Conservation (phyloP, 1,140 invertebrate genomes). For the Harlomillsia oculata region DNA sequence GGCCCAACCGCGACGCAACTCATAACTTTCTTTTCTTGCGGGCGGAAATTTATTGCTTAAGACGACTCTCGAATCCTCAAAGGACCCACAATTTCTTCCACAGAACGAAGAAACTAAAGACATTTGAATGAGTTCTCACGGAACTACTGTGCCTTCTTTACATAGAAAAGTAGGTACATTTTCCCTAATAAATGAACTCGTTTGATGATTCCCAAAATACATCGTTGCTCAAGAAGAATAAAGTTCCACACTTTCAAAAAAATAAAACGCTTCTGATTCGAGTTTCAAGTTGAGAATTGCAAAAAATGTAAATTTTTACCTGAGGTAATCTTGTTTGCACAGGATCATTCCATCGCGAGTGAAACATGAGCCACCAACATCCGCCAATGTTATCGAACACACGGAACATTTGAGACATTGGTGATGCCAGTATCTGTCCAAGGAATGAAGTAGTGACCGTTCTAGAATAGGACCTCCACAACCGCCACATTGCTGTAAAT, state of each 20-base stretch:
- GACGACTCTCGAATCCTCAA: no score
- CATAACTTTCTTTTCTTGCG: no score
- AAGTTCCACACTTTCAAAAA: no score
- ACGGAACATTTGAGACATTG: conserved; percentile 83
- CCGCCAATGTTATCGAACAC: conserved; percentile 72
- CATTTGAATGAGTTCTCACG: no score
- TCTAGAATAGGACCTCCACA: conserved; percentile 70
- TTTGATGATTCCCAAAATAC: background rate
- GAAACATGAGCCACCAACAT: conserved; percentile 81
- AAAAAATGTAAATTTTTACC: conserved; percentile 50
- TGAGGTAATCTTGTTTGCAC: conserved; percentile 85
- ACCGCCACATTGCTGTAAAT: conserved; percentile 41
- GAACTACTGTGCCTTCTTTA: no score
- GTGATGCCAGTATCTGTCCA: conserved; percentile 82
- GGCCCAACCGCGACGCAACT: no score
- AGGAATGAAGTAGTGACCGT: conserved; percentile 72
- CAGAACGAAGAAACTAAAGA: no score
- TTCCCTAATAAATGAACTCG: no score
- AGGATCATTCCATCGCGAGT: conserved; percentile 83
- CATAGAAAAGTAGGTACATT: no score
- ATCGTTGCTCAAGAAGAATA: background rate
- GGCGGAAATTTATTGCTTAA: no score
- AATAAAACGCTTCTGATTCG: background rate
- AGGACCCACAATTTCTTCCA: no score
- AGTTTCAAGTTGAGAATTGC: background rate